A percentile compares a stretch with the other conserved stretches of the same genome.
Evolutionary conservation across 2,113 vertebrate genomes (phyloP).

Genomic region (Theropithecus gelada): DNA sequence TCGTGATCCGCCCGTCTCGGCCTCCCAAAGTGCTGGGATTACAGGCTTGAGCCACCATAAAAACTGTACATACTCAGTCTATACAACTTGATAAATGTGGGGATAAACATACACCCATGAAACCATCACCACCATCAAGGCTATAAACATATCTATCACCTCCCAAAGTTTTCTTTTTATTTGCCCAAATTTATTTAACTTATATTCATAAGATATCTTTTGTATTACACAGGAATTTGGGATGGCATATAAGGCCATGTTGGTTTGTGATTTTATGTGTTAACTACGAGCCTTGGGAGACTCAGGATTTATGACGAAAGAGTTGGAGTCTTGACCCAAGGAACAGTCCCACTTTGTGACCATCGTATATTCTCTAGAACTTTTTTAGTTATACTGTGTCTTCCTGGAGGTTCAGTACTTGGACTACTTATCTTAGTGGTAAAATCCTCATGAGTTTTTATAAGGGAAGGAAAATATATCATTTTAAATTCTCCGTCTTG

Average conservation of each 20-base stretch:
- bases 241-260: not conserved
- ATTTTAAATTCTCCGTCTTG: not conserved
- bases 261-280: not conserved
- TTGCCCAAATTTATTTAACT: not conserved
- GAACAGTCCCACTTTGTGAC: not conserved
- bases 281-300: not conserved
- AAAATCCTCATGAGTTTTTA: not conserved
- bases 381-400: not conserved
- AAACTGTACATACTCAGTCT: not conserved
- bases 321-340: not conserved
- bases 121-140: not conserved
- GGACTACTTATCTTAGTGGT: not conserved
- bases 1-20: no score
- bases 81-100: not conserved
- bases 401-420: not conserved
- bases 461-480: not conserved
- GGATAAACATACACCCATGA: not conserved
- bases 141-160: not conserved
- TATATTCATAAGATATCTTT: not conserved
- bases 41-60: not conserved
- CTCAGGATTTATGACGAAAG: not conserved
- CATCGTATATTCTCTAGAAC: not conserved
- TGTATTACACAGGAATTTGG: not conserved
- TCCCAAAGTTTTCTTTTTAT: not conserved
- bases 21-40: no score